These are phyloP conservation scores for Zapornia atra DNA, from an alignment of 2,113 vertebrate species.

Conservation along the genomic window DNA sequence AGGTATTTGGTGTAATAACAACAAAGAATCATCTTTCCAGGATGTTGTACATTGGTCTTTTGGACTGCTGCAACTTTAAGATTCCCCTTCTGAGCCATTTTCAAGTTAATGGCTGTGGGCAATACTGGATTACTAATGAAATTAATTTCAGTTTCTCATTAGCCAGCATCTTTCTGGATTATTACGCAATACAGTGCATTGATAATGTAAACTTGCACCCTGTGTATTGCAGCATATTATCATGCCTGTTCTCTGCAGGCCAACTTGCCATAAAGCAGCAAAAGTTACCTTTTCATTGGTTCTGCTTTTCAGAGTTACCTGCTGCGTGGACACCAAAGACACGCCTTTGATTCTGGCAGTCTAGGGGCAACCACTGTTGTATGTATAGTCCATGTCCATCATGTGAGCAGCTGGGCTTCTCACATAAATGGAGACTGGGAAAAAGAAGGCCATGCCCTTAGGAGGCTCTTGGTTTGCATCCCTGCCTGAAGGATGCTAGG, in stretches of 20 bases:
- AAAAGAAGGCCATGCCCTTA: neutral
- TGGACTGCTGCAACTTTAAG: neutral
- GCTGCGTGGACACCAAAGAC: accelerated
- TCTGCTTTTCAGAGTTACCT: neutral
- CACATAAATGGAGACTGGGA: neutral
- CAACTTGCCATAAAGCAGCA: neutral
- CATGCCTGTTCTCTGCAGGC: neutral
- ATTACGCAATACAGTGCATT: neutral
- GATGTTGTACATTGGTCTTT: neutral
- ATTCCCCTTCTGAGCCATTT: neutral
- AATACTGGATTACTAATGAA: neutral
- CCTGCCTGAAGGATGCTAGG: neutral
- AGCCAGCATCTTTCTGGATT: neutral
- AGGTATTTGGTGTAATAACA: neutral
- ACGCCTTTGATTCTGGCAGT: neutral
- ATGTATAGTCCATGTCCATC: neutral
- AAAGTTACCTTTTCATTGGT: neutral
- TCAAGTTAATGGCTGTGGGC: neutral
- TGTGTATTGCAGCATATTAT: neutral
- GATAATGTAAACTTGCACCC: neutral
- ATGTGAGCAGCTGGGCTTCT: neutral
- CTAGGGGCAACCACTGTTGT: neutral
- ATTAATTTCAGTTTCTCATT: neutral
- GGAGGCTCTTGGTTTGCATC: neutral
- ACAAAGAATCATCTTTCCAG: neutral